Evolutionary conservation across 2,888 invertebrate species (phyloP).

Genomic region (Heliconius aoede): DNA sequence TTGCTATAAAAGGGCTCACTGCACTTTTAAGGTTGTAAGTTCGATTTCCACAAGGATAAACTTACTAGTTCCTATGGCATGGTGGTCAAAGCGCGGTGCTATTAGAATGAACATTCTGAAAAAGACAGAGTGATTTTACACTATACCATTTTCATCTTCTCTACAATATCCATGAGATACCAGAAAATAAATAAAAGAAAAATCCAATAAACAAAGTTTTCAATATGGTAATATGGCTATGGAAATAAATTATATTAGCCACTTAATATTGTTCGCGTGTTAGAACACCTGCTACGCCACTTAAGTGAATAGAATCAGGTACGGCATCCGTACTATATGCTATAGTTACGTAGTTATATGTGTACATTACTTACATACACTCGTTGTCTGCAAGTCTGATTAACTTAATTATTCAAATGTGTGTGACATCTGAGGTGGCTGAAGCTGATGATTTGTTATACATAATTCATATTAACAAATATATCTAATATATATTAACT

Average conservation of each 20-base stretch:
- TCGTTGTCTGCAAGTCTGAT: slow-evolving; percentile 5
- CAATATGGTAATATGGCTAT: not conserved
- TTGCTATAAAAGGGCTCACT: too few relatives aligned
- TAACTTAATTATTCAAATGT: slow-evolving; percentile 22
- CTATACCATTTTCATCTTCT: not conserved
- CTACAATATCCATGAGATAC: not conserved
- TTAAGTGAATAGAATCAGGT: slow-evolving; percentile 23
- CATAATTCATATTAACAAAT: not conserved
- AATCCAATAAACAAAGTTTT: slow-evolving; percentile 1
- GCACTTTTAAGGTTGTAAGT: too few relatives aligned
- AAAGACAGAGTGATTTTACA: not conserved
- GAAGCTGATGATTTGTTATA: not conserved
- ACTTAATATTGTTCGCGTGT: slow-evolving; percentile 23
- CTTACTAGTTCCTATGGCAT: too few relatives aligned
- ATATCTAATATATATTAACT: not conserved
- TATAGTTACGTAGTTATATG: not conserved
- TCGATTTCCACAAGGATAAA: too few relatives aligned
- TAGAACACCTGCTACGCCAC: slow-evolving; percentile 22
- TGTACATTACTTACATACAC: not conserved
- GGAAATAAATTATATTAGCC: slow-evolving; percentile 14
- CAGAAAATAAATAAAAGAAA: not conserved
- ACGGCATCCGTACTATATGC: not conserved
- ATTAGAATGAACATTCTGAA: too few relatives aligned
- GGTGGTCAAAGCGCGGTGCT: not conserved
- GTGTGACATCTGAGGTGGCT: slow-evolving; percentile 6